Conservation (phyloP, 2,113 vertebrate genomes). For the Carettochelys insculpta region DNA sequence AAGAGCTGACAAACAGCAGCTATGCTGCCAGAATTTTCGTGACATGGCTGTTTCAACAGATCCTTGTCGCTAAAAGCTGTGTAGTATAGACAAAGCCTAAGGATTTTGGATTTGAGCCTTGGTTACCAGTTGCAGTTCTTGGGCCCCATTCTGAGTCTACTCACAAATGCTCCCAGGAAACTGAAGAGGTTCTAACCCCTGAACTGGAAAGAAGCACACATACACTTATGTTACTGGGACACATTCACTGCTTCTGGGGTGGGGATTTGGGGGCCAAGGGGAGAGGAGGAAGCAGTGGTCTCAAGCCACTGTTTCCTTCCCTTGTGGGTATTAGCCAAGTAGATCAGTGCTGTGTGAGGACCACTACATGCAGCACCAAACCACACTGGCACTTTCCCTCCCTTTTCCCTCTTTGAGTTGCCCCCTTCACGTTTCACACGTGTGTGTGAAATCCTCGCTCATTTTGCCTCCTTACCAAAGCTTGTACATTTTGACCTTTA, state of each 20-base stretch:
- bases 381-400: not conserved
- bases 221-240: not conserved
- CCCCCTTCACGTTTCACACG: not conserved
- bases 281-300: too few relatives aligned
- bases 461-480: not conserved
- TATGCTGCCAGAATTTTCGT: too few relatives aligned
- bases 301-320: not conserved
- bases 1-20: too few relatives aligned
- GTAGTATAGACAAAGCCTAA: too few relatives aligned
- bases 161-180: not conserved
- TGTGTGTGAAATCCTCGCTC: not conserved
- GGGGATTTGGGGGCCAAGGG: rapidly evolving
- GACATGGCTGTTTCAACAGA: too few relatives aligned
- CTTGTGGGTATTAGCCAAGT: not conserved
- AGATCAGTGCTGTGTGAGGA: not conserved
- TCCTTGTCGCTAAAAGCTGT: too few relatives aligned
- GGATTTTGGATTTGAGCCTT: not conserved
- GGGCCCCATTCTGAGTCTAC: not conserved
- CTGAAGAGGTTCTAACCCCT: not conserved
- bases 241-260: not conserved
- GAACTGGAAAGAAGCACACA: not conserved
- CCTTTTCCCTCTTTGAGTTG: not conserved
- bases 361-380: not conserved
- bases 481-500: not conserved
- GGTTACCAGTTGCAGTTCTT: not conserved